Base-by-base conservation (phyloP, 2,888 invertebrate species). In the Muscina levida region DNA sequence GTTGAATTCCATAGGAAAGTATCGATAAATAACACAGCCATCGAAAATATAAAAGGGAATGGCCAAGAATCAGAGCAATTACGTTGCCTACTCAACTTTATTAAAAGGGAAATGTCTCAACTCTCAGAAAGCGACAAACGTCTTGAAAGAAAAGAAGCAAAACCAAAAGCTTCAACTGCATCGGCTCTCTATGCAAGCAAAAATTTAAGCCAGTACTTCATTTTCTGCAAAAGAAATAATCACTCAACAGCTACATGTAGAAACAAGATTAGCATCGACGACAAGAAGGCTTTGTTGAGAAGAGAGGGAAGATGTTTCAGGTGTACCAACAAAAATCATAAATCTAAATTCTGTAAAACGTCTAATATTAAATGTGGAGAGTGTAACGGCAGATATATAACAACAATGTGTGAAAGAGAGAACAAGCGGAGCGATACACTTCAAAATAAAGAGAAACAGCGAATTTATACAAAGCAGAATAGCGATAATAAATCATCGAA, bases 321-420 rank as follows among this genome's bases (percentile, higher is more conserved):
- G 15, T 82, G 71, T 62, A n/a, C 67, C 13, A 79, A 73, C 15
- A 68, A 68, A 73, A 79, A 78, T 67, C 78, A 82, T 19, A 82
- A 39, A 39, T 79, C 73, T 2, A 79, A 72, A 42, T 79, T 79
- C 42, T 79, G 71, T 56, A 82, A 79, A 62, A 57, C 37, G 6
- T 56, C 71, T 24, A 53, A 78, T 39, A 57, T 78, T 6, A 75
- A 65, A 31, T 78, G 78, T 42, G 24, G 53, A 6, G 44, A 6
- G 2, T 82, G 82, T 51, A 70, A 56, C 17, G 73, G 77, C 2
- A 48, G 71, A 11, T 66, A 81, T 46, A 19, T 77, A 17, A 77
- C 77, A 26, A 56, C 77, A 37, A 71, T 81, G 74, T 81, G 68
- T 42, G 79, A 79, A 56, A n/a, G 57, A 15, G 56, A 44, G n/a